Base-by-base conservation (phyloP, 2,888 invertebrate species). In the Brachylomia viminalis region DNA sequence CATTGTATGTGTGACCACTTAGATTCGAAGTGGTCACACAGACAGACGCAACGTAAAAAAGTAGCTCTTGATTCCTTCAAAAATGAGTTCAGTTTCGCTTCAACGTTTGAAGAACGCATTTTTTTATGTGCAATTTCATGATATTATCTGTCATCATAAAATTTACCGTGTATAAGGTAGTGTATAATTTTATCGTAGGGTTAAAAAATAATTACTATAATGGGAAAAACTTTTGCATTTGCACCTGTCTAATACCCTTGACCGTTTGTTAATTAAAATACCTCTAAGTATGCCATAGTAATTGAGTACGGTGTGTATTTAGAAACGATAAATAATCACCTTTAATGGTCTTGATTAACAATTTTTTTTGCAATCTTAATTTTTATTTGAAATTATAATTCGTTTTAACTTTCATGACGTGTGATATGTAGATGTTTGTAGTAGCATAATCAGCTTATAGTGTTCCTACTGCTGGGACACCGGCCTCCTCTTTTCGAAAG, bases 221-320 rank as follows among this genome's bases (percentile, higher is more conserved):
- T 54, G 58, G 58, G 56, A 85, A 75, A 72, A 72, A 79, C 62
- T 15, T 75, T 54, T 69, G 45, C 64, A 83, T 72, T 74, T 66
- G 56, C 84, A 86, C 84, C 78, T 70, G 86, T 80, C 61, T 52
- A 72, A 80, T 59, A 73, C 11, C 83, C 85, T 85, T 86, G 86
- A 78, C 76, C 67, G 27, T 72, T 64, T 56, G 20, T 33, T 75
- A 77, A 77, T 82, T 69, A 72, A 66, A 78, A 75, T 56, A 20
- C 62, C n/a, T n/a, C n/a, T n/a, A 56, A 70, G 62, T 59, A 47
- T 56, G 64, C 13, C 13, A 13, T 38, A 52, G 0, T 72, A 74
- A 72, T 84, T 72, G 42, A 72, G 30, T 59, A 54, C 30, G 2
- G 47, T 54, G 11, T 42, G 68, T 42, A 47, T 75, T 56, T 52